phyloP scores from a whole-genome alignment of 2,888 invertebrate genomes.

The Drosophila sordidapex region DNA sequence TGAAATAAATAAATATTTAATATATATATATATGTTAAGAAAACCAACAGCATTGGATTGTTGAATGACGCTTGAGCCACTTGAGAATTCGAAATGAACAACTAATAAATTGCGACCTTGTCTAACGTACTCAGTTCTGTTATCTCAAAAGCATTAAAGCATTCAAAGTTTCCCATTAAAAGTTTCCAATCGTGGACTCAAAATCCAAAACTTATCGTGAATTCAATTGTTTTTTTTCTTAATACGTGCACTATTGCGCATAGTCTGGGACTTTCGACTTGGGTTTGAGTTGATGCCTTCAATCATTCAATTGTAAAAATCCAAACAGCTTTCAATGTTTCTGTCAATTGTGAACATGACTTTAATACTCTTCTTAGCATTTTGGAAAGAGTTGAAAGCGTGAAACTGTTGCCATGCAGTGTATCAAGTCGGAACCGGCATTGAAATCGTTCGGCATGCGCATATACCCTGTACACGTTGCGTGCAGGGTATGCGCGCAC shows the following conservation, averaged over 20 bases:
- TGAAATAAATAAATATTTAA: background rate
- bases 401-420: background rate
- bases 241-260: background rate
- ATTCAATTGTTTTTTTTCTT: constrained; percentile 6
- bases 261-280: background rate
- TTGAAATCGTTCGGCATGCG: background rate
- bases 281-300: background rate
- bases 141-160: background rate
- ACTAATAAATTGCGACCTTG: constrained; percentile 17
- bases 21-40: background rate
- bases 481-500: constrained; percentile 5
- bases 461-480: constrained; percentile 9
- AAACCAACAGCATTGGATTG: background rate
- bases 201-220: constrained; percentile 11
- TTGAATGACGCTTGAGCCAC: constrained; percentile 2
- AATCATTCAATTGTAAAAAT: background rate
- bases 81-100: constrained; percentile 10
- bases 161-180: background rate
- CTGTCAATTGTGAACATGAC: background rate
- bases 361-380: background rate
- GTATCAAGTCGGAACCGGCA: background rate
- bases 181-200: background rate
- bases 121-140: background rate
- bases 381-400: background rate
- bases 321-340: background rate